Percentiles rank a stretch among this genome's conserved stretches.
Conservation (phyloP, 2,113 vertebrate genomes). For the Crotalus viridis region DNA sequence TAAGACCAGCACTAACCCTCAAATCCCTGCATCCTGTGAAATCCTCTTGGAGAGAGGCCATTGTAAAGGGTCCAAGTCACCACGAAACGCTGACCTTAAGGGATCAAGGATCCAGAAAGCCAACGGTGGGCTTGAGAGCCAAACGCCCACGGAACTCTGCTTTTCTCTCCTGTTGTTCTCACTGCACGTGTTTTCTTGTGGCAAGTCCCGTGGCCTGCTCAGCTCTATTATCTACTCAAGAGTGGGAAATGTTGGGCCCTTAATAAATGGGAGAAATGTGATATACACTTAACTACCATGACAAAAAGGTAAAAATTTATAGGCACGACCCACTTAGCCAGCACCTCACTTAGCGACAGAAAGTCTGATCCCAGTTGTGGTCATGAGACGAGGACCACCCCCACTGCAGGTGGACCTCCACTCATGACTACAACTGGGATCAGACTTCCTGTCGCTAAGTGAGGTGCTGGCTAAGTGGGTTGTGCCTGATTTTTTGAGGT, state of each 20-base stretch:
- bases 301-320: background rate
- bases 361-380: background rate
- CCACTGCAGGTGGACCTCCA: too few relatives aligned
- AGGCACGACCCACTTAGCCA: background rate
- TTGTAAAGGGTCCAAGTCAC: background rate
- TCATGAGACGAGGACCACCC: background rate
- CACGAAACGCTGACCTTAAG: background rate
- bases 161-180: background rate
- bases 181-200: background rate
- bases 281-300: background rate
- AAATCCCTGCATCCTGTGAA: background rate
- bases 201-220: background rate
- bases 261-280: background rate
- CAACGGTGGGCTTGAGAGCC: background rate
- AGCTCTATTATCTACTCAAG: background rate
- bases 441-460: background rate
- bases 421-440: background rate
- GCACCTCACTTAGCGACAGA: background rate
- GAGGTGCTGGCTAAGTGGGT: background rate
- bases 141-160: background rate
- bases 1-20: background rate
- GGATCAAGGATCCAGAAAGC: background rate
- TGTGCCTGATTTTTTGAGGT: background rate
- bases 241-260: background rate
- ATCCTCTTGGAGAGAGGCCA: background rate